Base-by-base conservation (phyloP, 1,140 invertebrate species). In the Drosophila nasuta region DNA sequence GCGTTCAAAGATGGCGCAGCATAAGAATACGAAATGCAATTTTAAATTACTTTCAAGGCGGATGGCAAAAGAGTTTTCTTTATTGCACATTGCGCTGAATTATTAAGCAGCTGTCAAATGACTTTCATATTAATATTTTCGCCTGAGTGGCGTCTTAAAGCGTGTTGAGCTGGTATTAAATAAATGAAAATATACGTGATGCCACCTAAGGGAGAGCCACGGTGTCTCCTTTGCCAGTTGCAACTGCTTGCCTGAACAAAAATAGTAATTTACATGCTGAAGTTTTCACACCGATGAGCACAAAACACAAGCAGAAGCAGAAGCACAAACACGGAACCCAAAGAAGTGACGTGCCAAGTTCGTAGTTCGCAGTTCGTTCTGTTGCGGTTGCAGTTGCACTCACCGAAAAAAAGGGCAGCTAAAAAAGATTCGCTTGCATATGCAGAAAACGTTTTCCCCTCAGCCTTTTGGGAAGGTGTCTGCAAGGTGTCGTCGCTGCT, bases 191-290 rank as follows among this genome's bases (percentile, higher is more conserved):
- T 25, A 62, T 48, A 52, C 69, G 57, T 15, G 54, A 38, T 35
- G 25, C 51, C 58, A 30, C 60, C 46, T 59, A 58, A 51, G 54
- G 35, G 54, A 45, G 38, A 20, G 30, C 7, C 15, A 15, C 11
- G 15, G 11, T 35, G 46, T 4, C n/a, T 17, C 59, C 13, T 15
- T 8, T 25, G 6, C 11, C 6, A 2, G 13, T n/a, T 38, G 13
- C 49, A n/a, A 13, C 30, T 51, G 17, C 15, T 46, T 33, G 10
- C 74, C 58, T 60, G 69, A 57, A 49, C 56, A 20, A 70, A 80
- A 80, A 70, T 75, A 80, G 78, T 80, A 77, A 78, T 80, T 80
- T 80, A 65, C 75, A 80, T 80, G 71, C 78, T 78, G 66, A 70
- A 75, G 71, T 78, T 80, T 80, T 75, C 78, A 67, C 78, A 75